phyloP scores from a whole-genome alignment of 1,140 invertebrate species.

The Triops longicaudatus region DNA sequence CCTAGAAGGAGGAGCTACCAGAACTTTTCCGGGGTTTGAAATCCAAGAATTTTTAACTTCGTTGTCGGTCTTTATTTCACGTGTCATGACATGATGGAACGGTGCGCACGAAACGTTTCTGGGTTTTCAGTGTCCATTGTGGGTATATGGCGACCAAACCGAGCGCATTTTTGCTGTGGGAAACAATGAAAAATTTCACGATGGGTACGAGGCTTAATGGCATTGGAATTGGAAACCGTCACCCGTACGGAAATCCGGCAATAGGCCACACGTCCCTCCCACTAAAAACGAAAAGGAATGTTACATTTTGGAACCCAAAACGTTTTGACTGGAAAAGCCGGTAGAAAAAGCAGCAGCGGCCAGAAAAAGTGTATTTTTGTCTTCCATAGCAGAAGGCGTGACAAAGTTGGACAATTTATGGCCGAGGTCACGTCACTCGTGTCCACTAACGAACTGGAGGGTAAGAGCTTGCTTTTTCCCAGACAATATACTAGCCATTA shows the following conservation, averaged over 20 bases:
- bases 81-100: slow-evolving; percentile 1
- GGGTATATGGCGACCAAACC: not conserved
- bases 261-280: not conserved
- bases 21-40: not conserved
- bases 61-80: not conserved
- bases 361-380: not conserved
- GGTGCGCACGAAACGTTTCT: not conserved
- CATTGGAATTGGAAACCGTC: slow-evolving; percentile 10
- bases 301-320: not conserved
- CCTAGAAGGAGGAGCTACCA: not conserved
- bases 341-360: not conserved
- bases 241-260: not conserved
- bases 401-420: slow-evolving; percentile 7
- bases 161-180: not conserved
- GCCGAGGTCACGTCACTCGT: slow-evolving; percentile 2
- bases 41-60: not conserved
- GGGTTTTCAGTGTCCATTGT: not conserved
- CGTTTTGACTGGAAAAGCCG: not conserved
- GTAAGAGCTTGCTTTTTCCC: not conserved
- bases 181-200: not conserved
- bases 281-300: not conserved
- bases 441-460: not conserved
- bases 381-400: not conserved
- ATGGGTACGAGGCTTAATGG: not conserved
- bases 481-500: not conserved